Conservation (phyloP, 2,113 vertebrate species). For the Cryptotis parvus region DNA sequence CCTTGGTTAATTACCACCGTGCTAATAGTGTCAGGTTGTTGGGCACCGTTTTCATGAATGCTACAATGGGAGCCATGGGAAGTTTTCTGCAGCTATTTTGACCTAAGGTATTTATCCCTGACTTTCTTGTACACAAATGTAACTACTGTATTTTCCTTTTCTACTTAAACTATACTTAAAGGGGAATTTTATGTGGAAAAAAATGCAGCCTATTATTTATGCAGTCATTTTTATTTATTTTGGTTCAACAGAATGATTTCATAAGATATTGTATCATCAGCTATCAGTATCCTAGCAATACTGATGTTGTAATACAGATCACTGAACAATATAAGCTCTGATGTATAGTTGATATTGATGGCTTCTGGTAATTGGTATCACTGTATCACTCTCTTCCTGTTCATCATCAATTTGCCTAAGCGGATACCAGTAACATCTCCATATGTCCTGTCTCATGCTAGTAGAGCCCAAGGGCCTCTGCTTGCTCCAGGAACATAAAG, state of each 20-base stretch:
- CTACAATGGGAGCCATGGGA: neutral
- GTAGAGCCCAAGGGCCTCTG: too few relatives aligned
- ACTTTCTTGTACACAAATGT: neutral
- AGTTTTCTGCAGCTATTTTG: neutral
- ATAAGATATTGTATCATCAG: constrained; percentile 17
- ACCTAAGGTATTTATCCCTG: neutral
- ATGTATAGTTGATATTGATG: constrained; percentile 6
- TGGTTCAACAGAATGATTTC: constrained; percentile 28
- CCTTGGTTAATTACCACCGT: neutral
- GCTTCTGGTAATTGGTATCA: constrained; percentile 23
- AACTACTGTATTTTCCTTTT: constrained; percentile 37
- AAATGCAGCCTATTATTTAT: neutral
- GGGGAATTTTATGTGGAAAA: constrained; percentile 2
- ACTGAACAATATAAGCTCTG: constrained; percentile 29
- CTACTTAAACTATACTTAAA: neutral
- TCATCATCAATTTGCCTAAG: too few relatives aligned
- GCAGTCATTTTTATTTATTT: neutral
- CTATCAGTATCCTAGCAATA: neutral
- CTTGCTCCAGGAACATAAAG: too few relatives aligned
- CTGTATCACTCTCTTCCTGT: too few relatives aligned
- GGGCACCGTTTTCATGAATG: neutral
- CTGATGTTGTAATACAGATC: neutral
- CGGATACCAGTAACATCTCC: too few relatives aligned
- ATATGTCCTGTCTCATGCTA: too few relatives aligned
- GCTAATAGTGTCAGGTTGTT: neutral